Conservation (phyloP, 1,140 invertebrate genomes). For the Mamestra configurata region DNA sequence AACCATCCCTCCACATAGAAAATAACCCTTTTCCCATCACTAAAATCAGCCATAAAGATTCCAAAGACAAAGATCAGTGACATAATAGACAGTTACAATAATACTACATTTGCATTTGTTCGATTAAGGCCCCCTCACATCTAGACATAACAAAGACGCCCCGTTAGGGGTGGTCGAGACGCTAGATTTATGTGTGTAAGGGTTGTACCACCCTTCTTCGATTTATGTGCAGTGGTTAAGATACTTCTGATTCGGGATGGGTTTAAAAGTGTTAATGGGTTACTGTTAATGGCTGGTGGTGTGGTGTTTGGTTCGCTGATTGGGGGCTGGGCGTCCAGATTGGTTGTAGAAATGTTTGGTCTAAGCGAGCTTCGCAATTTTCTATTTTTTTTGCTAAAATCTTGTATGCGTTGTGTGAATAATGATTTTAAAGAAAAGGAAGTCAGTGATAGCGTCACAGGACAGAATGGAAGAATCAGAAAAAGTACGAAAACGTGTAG, state of each 20-base stretch:
- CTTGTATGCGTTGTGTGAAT: no score
- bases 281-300: slow-evolving; percentile 20
- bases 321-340: background rate
- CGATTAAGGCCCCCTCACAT: slow-evolving; percentile 41
- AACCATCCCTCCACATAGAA: background rate
- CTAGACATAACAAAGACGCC: slow-evolving; percentile 45
- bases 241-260: slow-evolving; percentile 24
- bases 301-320: background rate
- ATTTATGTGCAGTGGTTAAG: slow-evolving; percentile 49
- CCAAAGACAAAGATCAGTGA: slow-evolving; percentile 22
- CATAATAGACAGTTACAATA: slow-evolving; percentile 27
- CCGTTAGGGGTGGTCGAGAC: slow-evolving; percentile 44
- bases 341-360: background rate
- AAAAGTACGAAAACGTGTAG: no score
- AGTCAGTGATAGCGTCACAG: no score
- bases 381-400: no score
- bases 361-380: no score
- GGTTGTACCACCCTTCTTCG: slow-evolving; percentile 44
- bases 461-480: no score
- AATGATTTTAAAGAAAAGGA: no score
- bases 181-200: slow-evolving; percentile 48
- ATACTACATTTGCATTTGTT: slow-evolving; percentile 45
- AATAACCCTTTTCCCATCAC: background rate
- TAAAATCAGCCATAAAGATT: slow-evolving; percentile 23
- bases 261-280: slow-evolving; percentile 37